Conservation (phyloP, 2,888 invertebrate species). For the Ochropleura leucogaster region DNA sequence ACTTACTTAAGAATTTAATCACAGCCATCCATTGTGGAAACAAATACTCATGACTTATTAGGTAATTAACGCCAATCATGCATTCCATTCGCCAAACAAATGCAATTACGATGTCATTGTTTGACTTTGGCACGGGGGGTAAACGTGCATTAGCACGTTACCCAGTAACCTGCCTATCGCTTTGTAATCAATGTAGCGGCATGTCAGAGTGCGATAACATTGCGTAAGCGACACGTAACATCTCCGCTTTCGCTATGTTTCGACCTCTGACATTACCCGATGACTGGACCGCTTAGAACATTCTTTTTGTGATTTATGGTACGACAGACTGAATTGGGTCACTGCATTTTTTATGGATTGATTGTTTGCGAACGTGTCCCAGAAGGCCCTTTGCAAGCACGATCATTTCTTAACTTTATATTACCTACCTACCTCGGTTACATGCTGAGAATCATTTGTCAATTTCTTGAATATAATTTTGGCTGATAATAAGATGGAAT, state of each 20-base stretch:
- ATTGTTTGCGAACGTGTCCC: constrained; percentile 12
- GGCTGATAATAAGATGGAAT: constrained; percentile 13
- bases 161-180: constrained; percentile 74
- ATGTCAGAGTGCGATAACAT: constrained; percentile 64
- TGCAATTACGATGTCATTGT: constrained; percentile 59
- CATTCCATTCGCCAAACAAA: constrained; percentile 53
- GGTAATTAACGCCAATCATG: constrained; percentile 37
- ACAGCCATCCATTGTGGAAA: constrained; percentile 17
- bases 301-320: constrained; percentile 66
- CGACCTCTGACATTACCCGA: constrained; percentile 69
- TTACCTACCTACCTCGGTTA: not conserved
- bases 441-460: constrained; percentile 37
- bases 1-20: constrained; percentile 34
- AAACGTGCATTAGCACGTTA: constrained; percentile 64
- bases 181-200: constrained; percentile 62
- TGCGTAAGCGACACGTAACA: constrained; percentile 69
- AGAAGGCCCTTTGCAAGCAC: not conserved
- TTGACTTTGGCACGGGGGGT: constrained; percentile 50
- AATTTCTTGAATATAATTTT: constrained; percentile 33
- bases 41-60: constrained; percentile 33
- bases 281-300: constrained; percentile 61
- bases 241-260: constrained; percentile 66
- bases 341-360: constrained; percentile 15
- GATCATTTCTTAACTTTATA: constrained; percentile 13
- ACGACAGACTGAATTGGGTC: constrained; percentile 49